phyloP scores from a whole-genome alignment of 1,140 invertebrate species.

The Brachionus calyciflorus region DNA sequence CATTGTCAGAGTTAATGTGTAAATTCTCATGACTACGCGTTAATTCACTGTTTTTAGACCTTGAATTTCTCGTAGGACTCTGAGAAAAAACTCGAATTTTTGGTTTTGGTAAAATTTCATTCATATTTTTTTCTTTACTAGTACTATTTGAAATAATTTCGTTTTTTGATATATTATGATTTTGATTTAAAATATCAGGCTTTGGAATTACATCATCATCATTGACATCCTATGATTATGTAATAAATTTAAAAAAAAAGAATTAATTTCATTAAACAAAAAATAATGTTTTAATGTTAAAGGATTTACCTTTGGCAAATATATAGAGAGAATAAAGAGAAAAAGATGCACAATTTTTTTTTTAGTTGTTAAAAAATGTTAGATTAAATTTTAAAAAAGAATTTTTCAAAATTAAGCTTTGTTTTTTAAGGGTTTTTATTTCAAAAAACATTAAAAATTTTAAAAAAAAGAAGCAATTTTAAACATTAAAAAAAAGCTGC shows the following conservation, averaged over 20 bases:
- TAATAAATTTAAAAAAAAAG: neutral
- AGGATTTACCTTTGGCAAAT: constrained; percentile 26
- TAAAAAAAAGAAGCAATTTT: neutral
- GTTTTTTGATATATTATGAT: constrained; percentile 25
- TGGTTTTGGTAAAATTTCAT: neutral
- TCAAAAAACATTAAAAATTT: neutral
- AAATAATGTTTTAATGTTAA: neutral
- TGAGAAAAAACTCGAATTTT: constrained; percentile 12
- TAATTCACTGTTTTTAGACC: neutral
- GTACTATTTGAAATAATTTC: neutral
- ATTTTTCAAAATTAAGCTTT: too few relatives aligned
- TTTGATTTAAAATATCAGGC: constrained; percentile 29
- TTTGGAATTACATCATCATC: constrained; percentile 37
- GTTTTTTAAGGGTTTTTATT: constrained; percentile 14
- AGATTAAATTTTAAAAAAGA: too few relatives aligned
- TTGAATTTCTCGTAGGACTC: neutral
- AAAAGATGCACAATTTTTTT: constrained; percentile 33
- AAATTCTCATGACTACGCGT: neutral
- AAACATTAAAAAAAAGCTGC: constrained; percentile 17
- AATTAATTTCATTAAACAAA: neutral
- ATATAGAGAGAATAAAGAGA: neutral
- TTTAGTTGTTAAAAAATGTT: too few relatives aligned
- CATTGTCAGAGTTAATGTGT: neutral
- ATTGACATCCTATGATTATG: constrained; percentile 23
- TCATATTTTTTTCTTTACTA: constrained; percentile 29